These are phyloP conservation scores for Pomatostomus ruficeps DNA, from an alignment of 2,113 vertebrate species.

Conservation along the genomic window DNA sequence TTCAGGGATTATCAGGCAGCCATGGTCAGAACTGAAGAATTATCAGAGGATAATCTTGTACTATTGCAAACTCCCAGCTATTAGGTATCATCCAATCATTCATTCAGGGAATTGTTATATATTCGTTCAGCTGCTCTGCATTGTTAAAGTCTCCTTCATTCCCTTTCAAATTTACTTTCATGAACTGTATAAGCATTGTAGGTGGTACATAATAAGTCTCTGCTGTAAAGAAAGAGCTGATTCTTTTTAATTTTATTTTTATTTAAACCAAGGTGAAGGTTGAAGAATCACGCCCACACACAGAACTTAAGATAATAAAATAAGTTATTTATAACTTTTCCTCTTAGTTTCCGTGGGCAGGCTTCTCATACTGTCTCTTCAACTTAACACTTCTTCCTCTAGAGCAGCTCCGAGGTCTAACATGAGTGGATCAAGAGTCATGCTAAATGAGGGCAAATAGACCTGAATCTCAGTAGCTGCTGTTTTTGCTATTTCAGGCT, in stretches of 20 bases:
- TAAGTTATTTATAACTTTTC: constrained; percentile 50
- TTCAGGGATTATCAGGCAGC: constrained; percentile 50
- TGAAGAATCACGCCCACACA: constrained; percentile 19
- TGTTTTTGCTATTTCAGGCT: neutral
- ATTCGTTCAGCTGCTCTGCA: constrained; percentile 35
- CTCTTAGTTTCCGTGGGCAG: neutral
- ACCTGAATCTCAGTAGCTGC: neutral
- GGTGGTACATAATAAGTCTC: constrained; percentile 12
- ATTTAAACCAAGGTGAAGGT: constrained; percentile 53
- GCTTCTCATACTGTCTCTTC: neutral
- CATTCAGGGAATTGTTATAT: constrained; percentile 50
- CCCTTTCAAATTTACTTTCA: constrained; percentile 46
- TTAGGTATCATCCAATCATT: constrained; percentile 55
- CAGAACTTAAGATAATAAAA: constrained; percentile 39
- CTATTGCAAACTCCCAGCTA: constrained; percentile 51
- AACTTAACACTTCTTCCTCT: neutral
- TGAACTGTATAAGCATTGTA: neutral
- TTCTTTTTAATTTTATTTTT: constrained; percentile 50
- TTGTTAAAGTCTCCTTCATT: constrained; percentile 37
- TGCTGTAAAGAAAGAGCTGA: neutral
- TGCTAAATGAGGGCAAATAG: neutral
- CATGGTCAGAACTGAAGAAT: constrained; percentile 58
- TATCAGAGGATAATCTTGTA: constrained; percentile 64
- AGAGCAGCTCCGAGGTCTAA: neutral
- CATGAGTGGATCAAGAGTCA: neutral